phyloP scores from a whole-genome alignment of 1,140 invertebrate species.

The Drosophila subpulchrella region DNA sequence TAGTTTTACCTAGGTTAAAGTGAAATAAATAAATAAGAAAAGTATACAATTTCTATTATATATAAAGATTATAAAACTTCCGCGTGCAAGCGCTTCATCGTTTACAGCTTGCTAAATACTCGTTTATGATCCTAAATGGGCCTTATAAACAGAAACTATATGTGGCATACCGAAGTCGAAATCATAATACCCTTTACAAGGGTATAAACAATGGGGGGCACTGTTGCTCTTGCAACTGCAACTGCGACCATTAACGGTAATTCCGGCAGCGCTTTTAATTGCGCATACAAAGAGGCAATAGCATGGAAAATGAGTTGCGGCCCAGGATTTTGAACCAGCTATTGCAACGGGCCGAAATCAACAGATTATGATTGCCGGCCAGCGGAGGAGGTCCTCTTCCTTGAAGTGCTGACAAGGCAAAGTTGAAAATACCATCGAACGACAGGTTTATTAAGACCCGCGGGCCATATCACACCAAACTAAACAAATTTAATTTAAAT shows the following conservation, averaged over 20 bases:
- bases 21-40: background rate
- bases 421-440: background rate
- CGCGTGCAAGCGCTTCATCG: too few relatives aligned
- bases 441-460: background rate
- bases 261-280: conserved; percentile 79
- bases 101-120: too few relatives aligned
- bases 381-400: background rate
- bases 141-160: too few relatives aligned
- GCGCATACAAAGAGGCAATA: conserved; percentile 64
- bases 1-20: too few relatives aligned
- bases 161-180: background rate
- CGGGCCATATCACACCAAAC: too few relatives aligned
- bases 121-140: too few relatives aligned
- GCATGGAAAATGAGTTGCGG: conserved; percentile 67
- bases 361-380: conserved; percentile 22
- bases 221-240: conserved; percentile 48
- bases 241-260: conserved; percentile 74
- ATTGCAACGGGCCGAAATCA: conserved; percentile 20
- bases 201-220: conserved; percentile 25
- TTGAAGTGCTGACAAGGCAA: conserved; percentile 5
- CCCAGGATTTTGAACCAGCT: conserved; percentile 29
- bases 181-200: background rate
- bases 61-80: too few relatives aligned
- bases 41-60: background rate
- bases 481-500: background rate